A percentile compares a stretch with the other conserved stretches of the same genome.
Conservation (phyloP, 2,113 vertebrate genomes). For the Capra hircus region DNA sequence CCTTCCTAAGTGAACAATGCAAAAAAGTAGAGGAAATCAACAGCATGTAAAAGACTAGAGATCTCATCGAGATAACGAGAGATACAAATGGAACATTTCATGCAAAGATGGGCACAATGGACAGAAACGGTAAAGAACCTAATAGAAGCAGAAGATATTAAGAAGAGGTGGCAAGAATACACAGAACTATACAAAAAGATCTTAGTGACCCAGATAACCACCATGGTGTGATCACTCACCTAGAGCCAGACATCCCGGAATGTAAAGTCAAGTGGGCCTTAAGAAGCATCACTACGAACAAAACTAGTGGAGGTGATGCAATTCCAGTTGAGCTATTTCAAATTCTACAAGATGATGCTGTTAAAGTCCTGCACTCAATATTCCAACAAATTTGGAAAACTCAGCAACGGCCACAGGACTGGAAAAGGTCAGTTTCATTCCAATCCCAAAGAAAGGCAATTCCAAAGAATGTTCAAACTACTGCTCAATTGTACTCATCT, state of each 20-base stretch:
- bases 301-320: neutral
- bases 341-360: neutral
- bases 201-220: neutral
- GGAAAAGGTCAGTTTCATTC: neutral
- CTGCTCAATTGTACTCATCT: neutral
- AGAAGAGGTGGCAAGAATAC: neutral
- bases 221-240: neutral
- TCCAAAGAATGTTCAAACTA: neutral
- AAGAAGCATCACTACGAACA: neutral
- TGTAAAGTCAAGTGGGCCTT: neutral
- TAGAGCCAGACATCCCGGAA: neutral
- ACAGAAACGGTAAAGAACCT: too few species aligned
- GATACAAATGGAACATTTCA: too few species aligned
- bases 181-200: neutral
- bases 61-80: too few species aligned
- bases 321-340: neutral
- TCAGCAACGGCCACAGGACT: neutral
- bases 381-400: neutral
- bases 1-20: too few species aligned
- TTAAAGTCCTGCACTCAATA: neutral
- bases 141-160: neutral
- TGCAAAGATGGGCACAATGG: too few species aligned
- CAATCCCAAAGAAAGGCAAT: neutral
- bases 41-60: too few species aligned
- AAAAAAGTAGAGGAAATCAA: too few species aligned